These are phyloP conservation scores for Eclectus roratus DNA, from an alignment of 2,113 vertebrate species.

Conservation along the genomic window DNA sequence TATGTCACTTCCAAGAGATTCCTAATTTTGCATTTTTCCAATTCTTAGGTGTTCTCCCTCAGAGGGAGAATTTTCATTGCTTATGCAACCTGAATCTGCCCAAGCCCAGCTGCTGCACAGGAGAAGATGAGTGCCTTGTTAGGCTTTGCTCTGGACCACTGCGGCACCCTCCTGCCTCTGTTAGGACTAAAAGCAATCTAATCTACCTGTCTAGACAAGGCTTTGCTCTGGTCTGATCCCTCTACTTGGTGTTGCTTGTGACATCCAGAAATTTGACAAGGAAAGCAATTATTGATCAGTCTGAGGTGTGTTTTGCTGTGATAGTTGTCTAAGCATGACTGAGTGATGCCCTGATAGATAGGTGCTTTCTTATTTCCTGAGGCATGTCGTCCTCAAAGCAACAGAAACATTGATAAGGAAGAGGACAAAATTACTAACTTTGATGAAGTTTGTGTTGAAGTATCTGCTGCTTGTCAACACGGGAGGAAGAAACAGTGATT, in stretches of 20 bases:
- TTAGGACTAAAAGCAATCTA: conserved; percentile 43
- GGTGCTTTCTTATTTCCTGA: conserved; percentile 56
- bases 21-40: neutral
- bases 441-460: conserved; percentile 57
- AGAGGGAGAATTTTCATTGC: neutral
- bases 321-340: conserved; percentile 66
- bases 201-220: conserved; percentile 66
- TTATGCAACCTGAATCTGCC: neutral
- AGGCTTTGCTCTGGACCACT: conserved; percentile 12
- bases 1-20: neutral
- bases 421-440: conserved; percentile 57
- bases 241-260: conserved; percentile 31
- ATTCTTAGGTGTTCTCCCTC: neutral
- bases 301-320: conserved; percentile 58
- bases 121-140: neutral
- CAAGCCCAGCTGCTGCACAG: neutral
- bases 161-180: neutral
- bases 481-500: conserved; percentile 28
- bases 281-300: conserved; percentile 66
- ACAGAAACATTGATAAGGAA: conserved; percentile 58
- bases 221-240: conserved; percentile 54
- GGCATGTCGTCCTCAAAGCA: neutral
- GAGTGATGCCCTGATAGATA: conserved; percentile 56
- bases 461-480: conserved; percentile 43
- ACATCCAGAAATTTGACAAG: conserved; percentile 69